A percentile compares a stretch with the other conserved stretches of the same genome.
Conservation (phyloP, 1,140 invertebrate genomes). For the Chlorops oryzae region DNA sequence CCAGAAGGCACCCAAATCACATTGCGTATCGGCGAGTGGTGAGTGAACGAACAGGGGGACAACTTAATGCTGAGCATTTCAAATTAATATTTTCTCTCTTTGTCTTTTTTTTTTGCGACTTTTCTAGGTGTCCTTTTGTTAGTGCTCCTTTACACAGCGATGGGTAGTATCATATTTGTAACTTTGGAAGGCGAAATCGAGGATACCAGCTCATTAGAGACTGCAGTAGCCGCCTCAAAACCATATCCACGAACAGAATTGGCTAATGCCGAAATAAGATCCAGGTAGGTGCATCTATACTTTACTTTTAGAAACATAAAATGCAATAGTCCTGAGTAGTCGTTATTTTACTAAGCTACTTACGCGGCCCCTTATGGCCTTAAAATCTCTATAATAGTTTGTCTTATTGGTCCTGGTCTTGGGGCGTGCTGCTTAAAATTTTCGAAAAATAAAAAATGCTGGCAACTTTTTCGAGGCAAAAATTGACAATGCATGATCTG, state of each 20-base stretch:
- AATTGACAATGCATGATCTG: too few relatives aligned
- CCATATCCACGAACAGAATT: conserved; percentile 52
- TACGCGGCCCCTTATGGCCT: too few relatives aligned
- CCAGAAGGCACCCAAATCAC: conserved; percentile 45
- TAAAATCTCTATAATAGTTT: too few relatives aligned
- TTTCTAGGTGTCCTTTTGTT: conserved; percentile 68
- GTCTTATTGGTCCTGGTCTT: too few relatives aligned
- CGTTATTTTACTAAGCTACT: too few relatives aligned
- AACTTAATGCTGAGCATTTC: neutral
- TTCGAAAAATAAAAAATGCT: too few relatives aligned
- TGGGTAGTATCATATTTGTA: conserved; percentile 88
- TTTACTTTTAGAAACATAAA: neutral
- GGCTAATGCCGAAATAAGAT: conserved; percentile 49
- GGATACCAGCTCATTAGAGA: conserved; percentile 43
- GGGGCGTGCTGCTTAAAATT: too few relatives aligned
- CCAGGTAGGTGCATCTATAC: conserved; percentile 33
- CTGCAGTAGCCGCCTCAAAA: conserved; percentile 57
- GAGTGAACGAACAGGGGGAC: conserved; percentile 11
- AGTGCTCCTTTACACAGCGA: conserved; percentile 81
- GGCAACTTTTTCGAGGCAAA: too few relatives aligned
- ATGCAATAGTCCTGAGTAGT: too few relatives aligned
- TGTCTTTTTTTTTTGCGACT: conserved; percentile 1
- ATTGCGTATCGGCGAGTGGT: conserved; percentile 48
- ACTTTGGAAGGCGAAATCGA: conserved; percentile 69
- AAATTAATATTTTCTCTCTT: neutral